phyloP scores from a whole-genome alignment of 1,140 invertebrate species.

The Drosophila nigrodunni region DNA sequence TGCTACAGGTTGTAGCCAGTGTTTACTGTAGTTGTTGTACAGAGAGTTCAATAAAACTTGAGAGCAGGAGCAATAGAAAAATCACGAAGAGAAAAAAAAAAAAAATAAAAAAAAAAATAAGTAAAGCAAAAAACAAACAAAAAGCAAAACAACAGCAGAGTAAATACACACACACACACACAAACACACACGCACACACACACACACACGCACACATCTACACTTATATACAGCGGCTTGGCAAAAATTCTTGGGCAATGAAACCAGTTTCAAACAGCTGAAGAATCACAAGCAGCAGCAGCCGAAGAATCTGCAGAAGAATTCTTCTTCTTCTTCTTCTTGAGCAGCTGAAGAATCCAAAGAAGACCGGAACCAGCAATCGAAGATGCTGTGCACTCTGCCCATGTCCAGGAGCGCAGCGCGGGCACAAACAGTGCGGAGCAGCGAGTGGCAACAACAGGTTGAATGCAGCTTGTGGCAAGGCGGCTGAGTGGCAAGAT shows the following conservation, averaged over 20 bases:
- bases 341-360: background rate
- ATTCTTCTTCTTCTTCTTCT: background rate
- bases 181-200: background rate
- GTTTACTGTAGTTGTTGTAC: conserved; percentile 20
- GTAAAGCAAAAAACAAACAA: conserved; percentile 15
- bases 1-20: conserved; percentile 54
- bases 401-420: conserved; percentile 32
- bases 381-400: conserved; percentile 20
- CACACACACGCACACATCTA: conserved; percentile 11
- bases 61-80: conserved; percentile 74
- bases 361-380: conserved; percentile 47
- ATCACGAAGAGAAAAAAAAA: conserved; percentile 52
- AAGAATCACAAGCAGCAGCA: conserved; percentile 38
- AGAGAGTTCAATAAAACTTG: conserved; percentile 72
- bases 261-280: conserved; percentile 66
- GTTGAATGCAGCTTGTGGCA: background rate
- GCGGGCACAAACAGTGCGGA: conserved; percentile 22
- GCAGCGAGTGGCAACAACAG: conserved; percentile 1
- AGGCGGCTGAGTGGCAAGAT: background rate
- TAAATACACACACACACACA: conserved; percentile 14
- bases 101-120: conserved; percentile 9
- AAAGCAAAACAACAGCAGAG: conserved; percentile 3
- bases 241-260: conserved; percentile 75
- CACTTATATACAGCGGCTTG: conserved; percentile 33
- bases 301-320: conserved; percentile 46